Evolutionary conservation across 2,113 vertebrate species (phyloP), one percentile per base, ranked within the genome.

Genomic region (Chloebia gouldiae): DNA sequence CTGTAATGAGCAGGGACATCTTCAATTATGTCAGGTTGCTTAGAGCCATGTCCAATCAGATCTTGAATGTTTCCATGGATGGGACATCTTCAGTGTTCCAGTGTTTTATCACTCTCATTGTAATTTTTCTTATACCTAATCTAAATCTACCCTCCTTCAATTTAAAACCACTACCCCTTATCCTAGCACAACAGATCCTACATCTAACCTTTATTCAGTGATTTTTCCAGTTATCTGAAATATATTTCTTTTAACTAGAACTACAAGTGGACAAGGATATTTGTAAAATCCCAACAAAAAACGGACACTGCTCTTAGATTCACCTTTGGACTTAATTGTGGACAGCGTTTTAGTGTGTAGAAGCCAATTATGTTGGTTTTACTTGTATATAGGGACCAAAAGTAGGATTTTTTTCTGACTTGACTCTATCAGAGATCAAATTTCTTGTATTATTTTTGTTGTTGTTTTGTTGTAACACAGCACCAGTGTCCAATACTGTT

Each of bases 31-130:
- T 71, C 65, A 63, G 13, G 11, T 31, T 57, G 3, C 11, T 56
- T 33, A 50, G 31, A 50, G 14, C 8, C 1, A 0, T 33, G 21
- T 42, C 31, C 20, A 21, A 3, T 66, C 30, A 42, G 21, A 13
- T 64, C 35, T 57, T 57, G 44, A 57, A 57, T 33, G 10, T 64
- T 65, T 57, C 25, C 9, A 18, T 20, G 31, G 66, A 42, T 37
- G 31, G 12, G 22, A 3, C 31, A 37, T 27, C 42, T 72, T 11
- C 39, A 39, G 39, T 42, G 5, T 33, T 80, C 35, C 25, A 57
- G 31, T 42, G 12, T 50, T 72, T 72, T 64, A 33, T 33, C 42
- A 57, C 15, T 2, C 31, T 37, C 31, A 42, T 15, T 15, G 12
- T 23, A 33, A 33, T 22, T 7, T 42, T 37, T 31, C 25, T 72